Evolutionary conservation across 2,888 invertebrate genomes (phyloP).

Genomic region (Pachymerium ferrugineum): DNA sequence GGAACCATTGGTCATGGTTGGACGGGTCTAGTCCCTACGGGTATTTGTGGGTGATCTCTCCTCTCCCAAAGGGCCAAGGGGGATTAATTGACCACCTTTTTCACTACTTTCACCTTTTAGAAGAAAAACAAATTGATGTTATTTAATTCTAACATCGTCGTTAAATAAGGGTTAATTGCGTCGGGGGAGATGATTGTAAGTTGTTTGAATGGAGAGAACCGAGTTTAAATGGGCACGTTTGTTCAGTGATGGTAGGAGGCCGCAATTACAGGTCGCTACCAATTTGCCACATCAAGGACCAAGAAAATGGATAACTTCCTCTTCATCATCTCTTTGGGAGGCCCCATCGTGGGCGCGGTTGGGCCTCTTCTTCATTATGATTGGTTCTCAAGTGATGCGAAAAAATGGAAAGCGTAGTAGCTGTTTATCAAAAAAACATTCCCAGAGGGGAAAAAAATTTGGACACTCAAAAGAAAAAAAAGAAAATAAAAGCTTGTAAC

Average conservation of each 20-base stretch:
- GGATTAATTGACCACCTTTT: not conserved
- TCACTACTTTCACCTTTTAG: conserved; percentile 9
- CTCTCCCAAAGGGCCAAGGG: not conserved
- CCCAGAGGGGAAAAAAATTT: not conserved
- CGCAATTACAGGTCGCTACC: not conserved
- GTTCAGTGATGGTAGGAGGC: not conserved
- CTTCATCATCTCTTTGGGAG: not conserved
- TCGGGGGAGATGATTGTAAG: too few species aligned
- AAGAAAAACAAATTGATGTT: too few species aligned
- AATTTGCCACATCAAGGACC: not conserved
- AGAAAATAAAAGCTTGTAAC: too few species aligned
- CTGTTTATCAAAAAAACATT: not conserved
- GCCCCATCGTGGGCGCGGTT: not conserved
- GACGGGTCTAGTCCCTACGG: not conserved
- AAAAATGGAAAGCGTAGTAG: not conserved
- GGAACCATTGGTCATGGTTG: conserved; percentile 6
- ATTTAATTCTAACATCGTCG: too few species aligned
- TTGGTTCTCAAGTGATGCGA: not conserved
- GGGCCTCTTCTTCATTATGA: not conserved
- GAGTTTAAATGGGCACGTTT: not conserved
- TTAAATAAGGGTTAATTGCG: too few species aligned
- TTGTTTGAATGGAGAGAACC: too few species aligned
- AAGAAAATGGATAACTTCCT: not conserved
- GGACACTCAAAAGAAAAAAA: not conserved
- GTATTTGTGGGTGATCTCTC: conserved; percentile 13